phyloP scores from a whole-genome alignment of 2,888 invertebrate genomes.

The Nemurella pictetii region DNA sequence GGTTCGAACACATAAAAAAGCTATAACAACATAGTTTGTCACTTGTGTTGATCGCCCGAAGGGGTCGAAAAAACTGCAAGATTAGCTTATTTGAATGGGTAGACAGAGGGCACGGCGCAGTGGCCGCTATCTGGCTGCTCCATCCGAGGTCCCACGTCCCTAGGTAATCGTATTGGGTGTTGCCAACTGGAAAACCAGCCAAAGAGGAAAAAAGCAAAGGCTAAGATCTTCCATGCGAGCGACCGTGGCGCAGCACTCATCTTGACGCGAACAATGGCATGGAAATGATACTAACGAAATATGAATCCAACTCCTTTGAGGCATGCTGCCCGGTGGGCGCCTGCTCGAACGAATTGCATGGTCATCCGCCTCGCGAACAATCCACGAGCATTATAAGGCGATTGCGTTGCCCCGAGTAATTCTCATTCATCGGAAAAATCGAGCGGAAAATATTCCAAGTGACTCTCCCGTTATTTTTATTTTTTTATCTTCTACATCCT shows the following conservation, averaged over 20 bases:
- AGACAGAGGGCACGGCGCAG: not conserved
- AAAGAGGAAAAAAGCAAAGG: constrained; percentile 19
- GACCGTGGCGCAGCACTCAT: not conserved
- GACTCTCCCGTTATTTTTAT: too few relatives aligned
- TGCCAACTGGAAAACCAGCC: constrained; percentile 29
- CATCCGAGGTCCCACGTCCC: not conserved
- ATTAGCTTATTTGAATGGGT: not conserved
- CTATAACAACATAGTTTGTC: not conserved
- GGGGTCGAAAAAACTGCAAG: not conserved
- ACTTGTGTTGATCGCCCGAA: not conserved
- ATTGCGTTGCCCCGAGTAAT: not conserved
- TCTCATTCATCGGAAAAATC: not conserved
- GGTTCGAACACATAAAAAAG: not conserved
- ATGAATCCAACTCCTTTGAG: constrained; percentile 3
- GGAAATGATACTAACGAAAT: constrained; percentile 14
- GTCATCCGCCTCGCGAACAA: not conserved
- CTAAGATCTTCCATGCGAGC: constrained; percentile 20
- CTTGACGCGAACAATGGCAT: constrained; percentile 18
- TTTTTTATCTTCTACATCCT: not conserved
- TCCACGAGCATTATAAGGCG: not conserved
- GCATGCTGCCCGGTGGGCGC: not conserved
- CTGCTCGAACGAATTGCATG: not conserved
- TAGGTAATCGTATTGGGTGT: constrained; percentile 27
- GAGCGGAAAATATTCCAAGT: not conserved
- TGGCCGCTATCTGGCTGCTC: not conserved